phyloP scores from a whole-genome alignment of 1,140 invertebrate species.

The Brevipalpus yothersi region DNA sequence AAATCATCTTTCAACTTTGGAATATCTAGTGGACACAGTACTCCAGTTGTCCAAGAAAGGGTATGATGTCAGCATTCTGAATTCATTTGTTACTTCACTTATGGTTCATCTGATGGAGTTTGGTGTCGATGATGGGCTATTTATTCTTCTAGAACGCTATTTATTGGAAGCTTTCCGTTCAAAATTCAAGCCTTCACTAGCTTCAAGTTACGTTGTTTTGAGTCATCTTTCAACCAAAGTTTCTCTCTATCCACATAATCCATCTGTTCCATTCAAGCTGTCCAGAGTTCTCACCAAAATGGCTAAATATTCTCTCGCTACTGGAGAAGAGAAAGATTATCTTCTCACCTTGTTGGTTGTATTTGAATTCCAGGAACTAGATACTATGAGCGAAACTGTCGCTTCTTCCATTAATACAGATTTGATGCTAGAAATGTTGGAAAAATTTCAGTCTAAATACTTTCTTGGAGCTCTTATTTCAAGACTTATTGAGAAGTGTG shows the following conservation, averaged over 20 bases:
- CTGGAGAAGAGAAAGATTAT: not conserved
- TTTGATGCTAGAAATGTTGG: not conserved
- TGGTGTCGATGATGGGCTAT: not conserved
- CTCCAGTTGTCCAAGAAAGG: not conserved
- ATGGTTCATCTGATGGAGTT: not conserved
- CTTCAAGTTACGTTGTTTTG: not conserved
- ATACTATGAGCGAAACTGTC: not conserved
- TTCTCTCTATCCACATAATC: not conserved
- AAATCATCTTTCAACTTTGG: constrained; percentile 37
- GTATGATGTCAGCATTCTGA: not conserved
- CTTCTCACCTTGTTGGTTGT: not conserved
- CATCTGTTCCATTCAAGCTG: not conserved
- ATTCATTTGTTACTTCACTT: not conserved
- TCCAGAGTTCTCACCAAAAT: not conserved
- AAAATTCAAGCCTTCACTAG: not conserved
- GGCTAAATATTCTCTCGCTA: not conserved
- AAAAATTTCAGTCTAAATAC: not conserved
- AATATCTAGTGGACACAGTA: constrained; percentile 34
- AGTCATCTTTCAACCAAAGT: not conserved
- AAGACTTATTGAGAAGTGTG: not conserved
- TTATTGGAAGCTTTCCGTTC: not conserved
- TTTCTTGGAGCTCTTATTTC: not conserved
- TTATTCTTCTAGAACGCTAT: not conserved
- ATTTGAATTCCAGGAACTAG: not conserved
- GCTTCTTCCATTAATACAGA: not conserved